These are phyloP conservation scores for Aldabrachelys gigantea DNA, from an alignment of 2,113 vertebrate species.

Conservation along the genomic window DNA sequence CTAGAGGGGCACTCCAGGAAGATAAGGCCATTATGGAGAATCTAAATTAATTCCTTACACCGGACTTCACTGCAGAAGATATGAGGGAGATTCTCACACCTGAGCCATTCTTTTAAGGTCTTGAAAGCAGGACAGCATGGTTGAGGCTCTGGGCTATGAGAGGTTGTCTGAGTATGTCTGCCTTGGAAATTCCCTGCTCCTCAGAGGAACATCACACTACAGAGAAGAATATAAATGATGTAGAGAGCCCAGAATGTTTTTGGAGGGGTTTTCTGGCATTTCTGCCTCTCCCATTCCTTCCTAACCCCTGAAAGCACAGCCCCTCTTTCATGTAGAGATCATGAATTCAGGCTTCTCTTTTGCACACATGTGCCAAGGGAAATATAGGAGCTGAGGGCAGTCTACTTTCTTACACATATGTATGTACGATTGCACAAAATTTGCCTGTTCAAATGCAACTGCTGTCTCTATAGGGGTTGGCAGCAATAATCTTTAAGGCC, in stretches of 20 bases:
- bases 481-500: not conserved
- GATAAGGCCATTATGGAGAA: no score
- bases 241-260: not conserved
- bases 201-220: not conserved
- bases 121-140: no score
- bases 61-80: no score
- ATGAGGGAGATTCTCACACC: no score
- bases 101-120: no score
- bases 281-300: no score
- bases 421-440: no score
- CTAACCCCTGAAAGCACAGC: not conserved
- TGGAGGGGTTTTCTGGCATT: accelerated
- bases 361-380: not conserved
- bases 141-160: no score
- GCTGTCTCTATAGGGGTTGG: not conserved
- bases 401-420: not conserved
- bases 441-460: not conserved
- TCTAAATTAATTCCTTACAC: no score
- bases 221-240: not conserved
- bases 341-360: not conserved
- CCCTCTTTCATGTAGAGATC: not conserved
- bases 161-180: no score
- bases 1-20: no score
- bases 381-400: not conserved
- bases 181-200: no score